Percentiles rank a stretch among this genome's conserved stretches.
phyloP scores from a whole-genome alignment of 2,113 vertebrate genomes.

The Channa maculata region DNA sequence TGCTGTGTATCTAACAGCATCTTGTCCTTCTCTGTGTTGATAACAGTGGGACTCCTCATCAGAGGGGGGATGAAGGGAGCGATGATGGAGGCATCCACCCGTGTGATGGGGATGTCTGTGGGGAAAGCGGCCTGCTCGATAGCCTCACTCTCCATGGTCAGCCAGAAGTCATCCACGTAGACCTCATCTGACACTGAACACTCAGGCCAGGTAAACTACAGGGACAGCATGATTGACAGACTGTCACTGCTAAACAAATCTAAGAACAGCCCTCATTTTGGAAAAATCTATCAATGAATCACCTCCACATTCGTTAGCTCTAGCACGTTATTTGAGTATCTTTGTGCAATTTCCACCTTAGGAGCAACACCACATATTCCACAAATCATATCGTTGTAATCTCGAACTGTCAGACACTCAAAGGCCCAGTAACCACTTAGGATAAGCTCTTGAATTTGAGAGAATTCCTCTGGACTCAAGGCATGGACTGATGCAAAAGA shows the following conservation, averaged over 20 bases:
- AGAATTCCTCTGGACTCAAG: constrained; percentile 83
- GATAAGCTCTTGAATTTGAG: constrained; percentile 90
- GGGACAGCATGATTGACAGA: background rate
- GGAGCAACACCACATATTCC: constrained; percentile 95
- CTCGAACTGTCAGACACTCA: constrained; percentile 93
- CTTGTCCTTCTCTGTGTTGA: constrained; percentile 98
- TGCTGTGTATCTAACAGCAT: constrained; percentile 64
- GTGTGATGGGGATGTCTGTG: constrained; percentile 92
- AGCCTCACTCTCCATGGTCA: constrained; percentile 96
- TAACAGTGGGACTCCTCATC: constrained; percentile 89
- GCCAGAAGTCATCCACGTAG: constrained; percentile 96
- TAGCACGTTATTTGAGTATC: constrained; percentile 88
- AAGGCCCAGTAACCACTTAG: constrained; percentile 97
- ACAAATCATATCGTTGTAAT: constrained; percentile 99
- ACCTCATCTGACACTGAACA: constrained; percentile 90
- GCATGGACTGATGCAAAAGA: constrained; percentile 82
- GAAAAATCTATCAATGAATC: background rate
- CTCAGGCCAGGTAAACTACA: constrained; percentile 97
- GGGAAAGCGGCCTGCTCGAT: constrained; percentile 96
- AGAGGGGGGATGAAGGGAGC: constrained; percentile 96
- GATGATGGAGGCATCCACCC: constrained; percentile 96
- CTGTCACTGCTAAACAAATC: background rate
- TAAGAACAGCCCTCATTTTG: background rate
- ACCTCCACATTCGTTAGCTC: constrained; percentile 94
- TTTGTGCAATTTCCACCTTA: constrained; percentile 92